Evolutionary conservation across 2,888 invertebrate species (phyloP).

Genomic region (Zygogramma bicolorata): DNA sequence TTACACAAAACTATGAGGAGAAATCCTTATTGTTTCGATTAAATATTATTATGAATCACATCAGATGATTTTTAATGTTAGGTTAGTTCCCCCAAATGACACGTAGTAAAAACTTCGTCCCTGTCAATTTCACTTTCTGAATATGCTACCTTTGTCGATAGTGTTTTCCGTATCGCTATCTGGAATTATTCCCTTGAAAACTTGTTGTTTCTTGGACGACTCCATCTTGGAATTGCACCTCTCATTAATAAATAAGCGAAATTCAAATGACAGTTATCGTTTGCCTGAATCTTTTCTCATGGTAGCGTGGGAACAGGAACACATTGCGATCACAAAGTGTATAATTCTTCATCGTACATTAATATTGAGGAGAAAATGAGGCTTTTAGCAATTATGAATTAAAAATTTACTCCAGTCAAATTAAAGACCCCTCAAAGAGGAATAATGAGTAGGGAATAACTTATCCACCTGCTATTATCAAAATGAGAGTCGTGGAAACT

Average conservation of each 20-base stretch:
- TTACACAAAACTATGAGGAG: no score
- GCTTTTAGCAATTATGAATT: conserved; percentile 18
- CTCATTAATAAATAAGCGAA: background rate
- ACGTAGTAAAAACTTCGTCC: no score
- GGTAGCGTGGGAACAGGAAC: background rate
- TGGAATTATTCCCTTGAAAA: no score
- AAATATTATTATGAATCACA: no score
- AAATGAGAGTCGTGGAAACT: conserved; percentile 38
- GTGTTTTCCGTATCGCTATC: no score
- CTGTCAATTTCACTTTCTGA: no score
- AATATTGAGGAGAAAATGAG: conserved; percentile 6
- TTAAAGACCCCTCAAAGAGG: conserved; percentile 31
- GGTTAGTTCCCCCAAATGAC: no score
- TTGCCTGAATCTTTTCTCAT: background rate
- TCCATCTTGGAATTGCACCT: background rate
- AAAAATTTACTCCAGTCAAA: conserved; percentile 36
- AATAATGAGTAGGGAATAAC: conserved; percentile 28
- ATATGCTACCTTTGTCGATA: no score
- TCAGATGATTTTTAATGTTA: no score
- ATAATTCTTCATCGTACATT: background rate
- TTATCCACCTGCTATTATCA: conserved; percentile 41
- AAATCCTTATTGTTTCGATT: no score
- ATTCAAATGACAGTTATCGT: background rate
- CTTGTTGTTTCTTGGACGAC: no score
- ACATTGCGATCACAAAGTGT: conserved; percentile 9